A percentile compares a stretch with the other conserved stretches of the same genome.
These are phyloP conservation scores for Cheilosia vernalis DNA, from an alignment of 2,888 invertebrate genomes.

Conservation along the genomic window DNA sequence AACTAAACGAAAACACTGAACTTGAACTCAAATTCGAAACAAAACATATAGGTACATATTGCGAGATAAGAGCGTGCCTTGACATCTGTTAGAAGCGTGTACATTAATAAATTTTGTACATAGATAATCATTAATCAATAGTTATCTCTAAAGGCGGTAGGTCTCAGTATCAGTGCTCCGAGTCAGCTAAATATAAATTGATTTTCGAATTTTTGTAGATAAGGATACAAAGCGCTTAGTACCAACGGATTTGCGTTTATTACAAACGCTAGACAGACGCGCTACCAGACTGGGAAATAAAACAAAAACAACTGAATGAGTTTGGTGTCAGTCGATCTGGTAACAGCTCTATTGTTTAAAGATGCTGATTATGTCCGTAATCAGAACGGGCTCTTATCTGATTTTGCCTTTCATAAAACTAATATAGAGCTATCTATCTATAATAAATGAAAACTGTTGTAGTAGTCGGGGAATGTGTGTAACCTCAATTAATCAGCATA, in stretches of 20 bases:
- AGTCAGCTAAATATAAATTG: conserved; percentile 15
- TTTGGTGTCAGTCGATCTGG: background rate
- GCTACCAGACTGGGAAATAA: conserved; percentile 2
- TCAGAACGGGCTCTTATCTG: too few species aligned
- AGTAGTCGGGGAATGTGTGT: too few species aligned
- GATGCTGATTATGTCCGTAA: too few species aligned
- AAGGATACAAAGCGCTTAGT: background rate
- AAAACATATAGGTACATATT: background rate
- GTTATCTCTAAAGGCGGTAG: background rate
- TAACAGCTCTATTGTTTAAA: too few species aligned
- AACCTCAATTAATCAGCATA: too few species aligned
- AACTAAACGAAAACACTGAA: background rate
- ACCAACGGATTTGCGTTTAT: too few species aligned
- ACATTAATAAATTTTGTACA: background rate
- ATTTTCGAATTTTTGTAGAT: conserved; percentile 6
- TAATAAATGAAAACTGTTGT: too few species aligned
- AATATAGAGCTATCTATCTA: too few species aligned
- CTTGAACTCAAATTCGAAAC: conserved; percentile 6
- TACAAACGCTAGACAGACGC: background rate
- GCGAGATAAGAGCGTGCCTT: conserved; percentile 20
- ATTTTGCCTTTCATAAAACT: too few species aligned
- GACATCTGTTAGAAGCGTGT: conserved; percentile 13
- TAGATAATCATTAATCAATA: background rate
- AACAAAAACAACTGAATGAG: conserved; percentile 3
- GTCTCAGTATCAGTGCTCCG: background rate